These are phyloP conservation scores for Brachionus manjavacas DNA, from an alignment of 1,140 invertebrate genomes.

Conservation along the genomic window DNA sequence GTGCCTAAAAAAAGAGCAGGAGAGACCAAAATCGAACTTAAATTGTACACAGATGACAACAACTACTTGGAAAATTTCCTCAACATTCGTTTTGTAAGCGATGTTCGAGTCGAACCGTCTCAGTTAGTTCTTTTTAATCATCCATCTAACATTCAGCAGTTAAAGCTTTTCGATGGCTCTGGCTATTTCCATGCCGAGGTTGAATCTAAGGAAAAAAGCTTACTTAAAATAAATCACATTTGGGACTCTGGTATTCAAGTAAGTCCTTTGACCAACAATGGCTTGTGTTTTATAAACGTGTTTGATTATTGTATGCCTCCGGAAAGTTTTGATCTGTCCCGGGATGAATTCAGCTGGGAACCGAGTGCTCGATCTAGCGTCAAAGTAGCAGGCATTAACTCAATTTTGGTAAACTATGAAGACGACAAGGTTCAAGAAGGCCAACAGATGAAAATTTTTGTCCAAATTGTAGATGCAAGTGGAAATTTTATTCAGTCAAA, in stretches of 20 bases:
- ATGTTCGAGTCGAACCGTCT: neutral
- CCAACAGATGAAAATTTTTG: neutral
- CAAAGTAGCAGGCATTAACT: slow-evolving; percentile 24
- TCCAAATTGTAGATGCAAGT: slow-evolving; percentile 11
- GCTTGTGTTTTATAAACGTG: neutral
- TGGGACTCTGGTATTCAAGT: neutral
- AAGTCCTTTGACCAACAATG: neutral
- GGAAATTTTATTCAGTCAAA: slow-evolving; percentile 20
- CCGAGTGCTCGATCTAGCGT: neutral
- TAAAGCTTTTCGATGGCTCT: neutral
- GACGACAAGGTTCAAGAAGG: neutral
- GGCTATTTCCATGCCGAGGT: slow-evolving; percentile 5
- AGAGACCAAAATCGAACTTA: neutral
- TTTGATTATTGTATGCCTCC: slow-evolving; percentile 24
- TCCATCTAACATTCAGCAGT: neutral
- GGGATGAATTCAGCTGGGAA: neutral
- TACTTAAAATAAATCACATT: slow-evolving; percentile 7
- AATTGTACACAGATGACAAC: neutral
- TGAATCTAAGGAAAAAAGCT: neutral
- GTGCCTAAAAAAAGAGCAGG: neutral
- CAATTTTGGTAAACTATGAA: slow-evolving; percentile 23
- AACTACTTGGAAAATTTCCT: neutral
- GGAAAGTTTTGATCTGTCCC: neutral
- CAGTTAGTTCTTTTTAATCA: slow-evolving; percentile 9
- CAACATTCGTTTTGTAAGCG: neutral